phyloP scores from a whole-genome alignment of 1,140 invertebrate species.

The Megalopta genalis region DNA sequence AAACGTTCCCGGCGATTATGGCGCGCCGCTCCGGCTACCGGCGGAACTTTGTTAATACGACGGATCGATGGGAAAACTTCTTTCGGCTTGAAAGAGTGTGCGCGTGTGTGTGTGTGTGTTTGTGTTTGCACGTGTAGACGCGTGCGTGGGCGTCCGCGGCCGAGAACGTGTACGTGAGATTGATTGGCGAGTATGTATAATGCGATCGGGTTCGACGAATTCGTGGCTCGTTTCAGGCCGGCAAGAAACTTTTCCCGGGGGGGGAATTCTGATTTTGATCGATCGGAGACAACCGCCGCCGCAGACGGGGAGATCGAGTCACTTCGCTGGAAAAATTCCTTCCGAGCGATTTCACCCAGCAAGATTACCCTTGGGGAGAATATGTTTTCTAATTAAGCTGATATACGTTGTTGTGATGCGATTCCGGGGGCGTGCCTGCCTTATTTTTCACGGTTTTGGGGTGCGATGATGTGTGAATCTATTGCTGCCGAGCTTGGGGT shows the following conservation, averaged over 20 bases:
- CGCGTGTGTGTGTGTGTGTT: background rate
- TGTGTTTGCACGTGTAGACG: too few species aligned
- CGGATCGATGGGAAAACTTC: slow-evolving; percentile 57
- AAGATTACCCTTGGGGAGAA: background rate
- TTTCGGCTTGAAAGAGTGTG: background rate
- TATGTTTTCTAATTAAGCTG: slow-evolving; percentile 1
- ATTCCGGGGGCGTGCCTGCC: too few species aligned
- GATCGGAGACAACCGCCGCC: slow-evolving; percentile 1
- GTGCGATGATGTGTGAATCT: too few species aligned
- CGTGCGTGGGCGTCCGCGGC: too few species aligned
- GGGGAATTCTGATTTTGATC: slow-evolving; percentile 45
- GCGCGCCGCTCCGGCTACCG: slow-evolving; percentile 55
- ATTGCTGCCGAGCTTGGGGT: background rate
- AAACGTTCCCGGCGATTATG: slow-evolving; percentile 75
- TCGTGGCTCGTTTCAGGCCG: slow-evolving; percentile 11
- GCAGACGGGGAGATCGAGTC: background rate
- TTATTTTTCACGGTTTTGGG: background rate
- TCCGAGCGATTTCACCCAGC: slow-evolving; percentile 12
- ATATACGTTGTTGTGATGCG: too few species aligned
- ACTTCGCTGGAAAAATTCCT: slow-evolving; percentile 10
- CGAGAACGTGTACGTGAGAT: slow-evolving; percentile 15
- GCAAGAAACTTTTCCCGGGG: slow-evolving; percentile 62
- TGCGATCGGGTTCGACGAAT: slow-evolving; percentile 38
- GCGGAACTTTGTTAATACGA: slow-evolving; percentile 65
- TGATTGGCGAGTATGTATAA: slow-evolving; percentile 46